Conservation (phyloP, 2,797 vertebrate species). For the Ateles fusciceps region DNA sequence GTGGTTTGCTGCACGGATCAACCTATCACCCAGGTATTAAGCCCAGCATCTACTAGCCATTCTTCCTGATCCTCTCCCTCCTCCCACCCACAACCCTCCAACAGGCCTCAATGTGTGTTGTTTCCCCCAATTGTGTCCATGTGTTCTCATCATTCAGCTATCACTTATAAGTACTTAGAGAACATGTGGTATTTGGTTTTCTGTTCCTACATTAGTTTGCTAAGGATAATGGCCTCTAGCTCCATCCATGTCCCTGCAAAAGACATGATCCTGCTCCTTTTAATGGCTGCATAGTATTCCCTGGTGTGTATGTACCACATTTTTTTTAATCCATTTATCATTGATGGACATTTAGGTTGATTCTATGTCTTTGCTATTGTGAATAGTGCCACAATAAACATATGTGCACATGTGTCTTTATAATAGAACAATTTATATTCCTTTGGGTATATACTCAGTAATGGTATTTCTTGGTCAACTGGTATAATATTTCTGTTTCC, state of each 20-base stretch:
- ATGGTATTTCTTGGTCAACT: not conserved
- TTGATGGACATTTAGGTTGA: not conserved
- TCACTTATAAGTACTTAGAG: not conserved
- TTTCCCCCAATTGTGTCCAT: not conserved
- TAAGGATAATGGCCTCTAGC: not conserved
- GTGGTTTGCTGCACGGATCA: not conserved
- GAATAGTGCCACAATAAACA: not conserved
- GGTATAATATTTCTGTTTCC: not conserved
- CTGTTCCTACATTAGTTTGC: not conserved
- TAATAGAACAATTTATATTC: not conserved
- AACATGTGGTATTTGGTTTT: not conserved
- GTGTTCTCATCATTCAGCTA: not conserved
- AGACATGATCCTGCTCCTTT: not conserved
- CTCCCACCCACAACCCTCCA: not conserved
- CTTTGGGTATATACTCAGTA: not conserved
- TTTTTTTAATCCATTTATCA: not conserved
- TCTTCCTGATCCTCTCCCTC: not conserved
- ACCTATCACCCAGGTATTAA: not conserved
- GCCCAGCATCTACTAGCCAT: not conserved
- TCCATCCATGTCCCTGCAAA: not conserved
- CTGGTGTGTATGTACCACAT: not conserved
- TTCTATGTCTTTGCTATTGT: not conserved
- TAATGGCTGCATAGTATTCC: not conserved
- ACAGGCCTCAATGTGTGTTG: not conserved
- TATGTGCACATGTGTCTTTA: not conserved